Base-by-base conservation (phyloP, 2,888 invertebrate genomes). In the Drosophila limbata region DNA sequence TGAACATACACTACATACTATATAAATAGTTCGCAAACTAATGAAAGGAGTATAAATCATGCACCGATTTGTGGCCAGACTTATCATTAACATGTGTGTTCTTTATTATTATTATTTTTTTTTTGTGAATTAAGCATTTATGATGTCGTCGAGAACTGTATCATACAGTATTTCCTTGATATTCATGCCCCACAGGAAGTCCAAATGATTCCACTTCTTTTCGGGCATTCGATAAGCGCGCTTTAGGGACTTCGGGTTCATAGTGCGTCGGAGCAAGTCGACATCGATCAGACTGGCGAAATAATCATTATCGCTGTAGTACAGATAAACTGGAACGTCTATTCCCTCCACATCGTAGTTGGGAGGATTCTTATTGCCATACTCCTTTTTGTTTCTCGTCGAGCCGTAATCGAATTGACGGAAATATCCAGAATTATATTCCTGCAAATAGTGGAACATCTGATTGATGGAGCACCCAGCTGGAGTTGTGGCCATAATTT, bases 231-330 rank as follows among this genome's bases (percentile, higher is more conserved):
- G 82, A 44, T 90, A 90, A 1, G 90, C 89, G 0, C 79, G 63
- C 17, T 59, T 78, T 0, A 90, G n/a, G 0, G 75, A 45, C 1
- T 19, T 31, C 0, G 72, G 75, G 6, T 75, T 70, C 61, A 90
- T 61, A 4, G 60, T 53, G 11, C 57, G 57, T 1, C 88, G 73
- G n/a, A 90, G 70, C n/a, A 48, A 57, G 21, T 91, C 90, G 8
- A 90, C 91, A 56, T 90, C 90, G 0, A 91, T 80, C 2, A 91
- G 47, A n/a, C 86, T 80, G 9, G 90, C 81, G 15, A 90, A 80
- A 37, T 90, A 90, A 37, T 90, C 90, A 19, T 90, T 90, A 39
- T 91, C 91, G 17, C 89, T 84, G 61, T 91, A 90, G 53, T 90
- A 90, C 4, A 90, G 63, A 51, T 89, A 90, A 0, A 74, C 68